These are phyloP conservation scores for Parazoanthus darwini DNA, from an alignment of 92 coral and sea anemone species.

Conservation along the genomic window DNA sequence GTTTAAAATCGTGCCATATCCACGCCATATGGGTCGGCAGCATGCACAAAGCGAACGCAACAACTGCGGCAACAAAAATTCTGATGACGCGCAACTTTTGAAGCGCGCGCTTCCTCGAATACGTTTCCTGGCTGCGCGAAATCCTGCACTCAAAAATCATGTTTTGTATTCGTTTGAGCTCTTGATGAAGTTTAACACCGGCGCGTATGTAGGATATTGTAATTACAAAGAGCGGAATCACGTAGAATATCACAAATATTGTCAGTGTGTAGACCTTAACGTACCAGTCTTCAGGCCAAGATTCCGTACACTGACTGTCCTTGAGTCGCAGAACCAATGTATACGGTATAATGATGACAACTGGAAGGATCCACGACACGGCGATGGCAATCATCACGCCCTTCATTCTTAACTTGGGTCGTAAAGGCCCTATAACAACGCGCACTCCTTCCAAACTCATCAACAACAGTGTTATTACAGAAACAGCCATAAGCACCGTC, in stretches of 20 bases:
- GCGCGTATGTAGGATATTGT: conserved; percentile 80
- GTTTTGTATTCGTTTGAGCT: neutral
- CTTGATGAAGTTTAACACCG: conserved; percentile 60
- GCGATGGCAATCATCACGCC: conserved; percentile 58
- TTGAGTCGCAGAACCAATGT: conserved; percentile 61
- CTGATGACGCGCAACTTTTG: conserved; percentile 28
- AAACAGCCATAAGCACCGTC: conserved; percentile 86
- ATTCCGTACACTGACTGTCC: conserved; percentile 70
- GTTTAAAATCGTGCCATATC: conserved; percentile 39
- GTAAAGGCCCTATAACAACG: conserved; percentile 77
- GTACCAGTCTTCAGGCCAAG: conserved; percentile 82
- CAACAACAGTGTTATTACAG: conserved; percentile 80
- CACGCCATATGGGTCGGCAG: conserved; percentile 38
- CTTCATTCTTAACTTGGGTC: conserved; percentile 60
- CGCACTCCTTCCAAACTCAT: conserved; percentile 93
- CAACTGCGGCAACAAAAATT: conserved; percentile 34
- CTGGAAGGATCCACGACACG: conserved; percentile 72
- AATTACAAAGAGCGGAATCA: conserved; percentile 79
- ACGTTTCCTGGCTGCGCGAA: conserved; percentile 33
- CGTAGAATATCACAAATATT: conserved; percentile 75
- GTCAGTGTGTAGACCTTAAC: conserved; percentile 77
- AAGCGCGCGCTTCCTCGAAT: conserved; percentile 25
- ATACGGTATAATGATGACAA: conserved; percentile 82
- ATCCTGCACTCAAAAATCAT: conserved; percentile 12
- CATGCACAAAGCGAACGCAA: conserved; percentile 30